Conservation (phyloP, 2,888 invertebrate species). For the Megamerina dolium region DNA sequence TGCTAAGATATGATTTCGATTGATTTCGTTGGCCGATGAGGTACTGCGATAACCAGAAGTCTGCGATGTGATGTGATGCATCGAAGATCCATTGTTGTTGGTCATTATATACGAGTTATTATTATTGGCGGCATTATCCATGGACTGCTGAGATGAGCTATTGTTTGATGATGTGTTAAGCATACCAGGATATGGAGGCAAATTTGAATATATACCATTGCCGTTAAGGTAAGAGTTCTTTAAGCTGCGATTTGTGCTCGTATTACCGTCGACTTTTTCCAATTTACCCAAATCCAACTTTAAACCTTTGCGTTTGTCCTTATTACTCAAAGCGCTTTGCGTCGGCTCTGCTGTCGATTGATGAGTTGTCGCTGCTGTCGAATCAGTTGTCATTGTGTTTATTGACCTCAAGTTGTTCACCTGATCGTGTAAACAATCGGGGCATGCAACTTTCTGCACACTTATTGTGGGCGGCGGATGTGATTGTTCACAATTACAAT, state of each 20-base stretch:
- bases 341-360: neutral
- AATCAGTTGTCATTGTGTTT: neutral
- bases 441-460: conserved; percentile 17
- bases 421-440: conserved; percentile 32
- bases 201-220: conserved; percentile 39
- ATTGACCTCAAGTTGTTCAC: neutral
- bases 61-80: conserved; percentile 34
- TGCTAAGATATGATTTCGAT: conserved; percentile 41
- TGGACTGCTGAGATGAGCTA: conserved; percentile 31
- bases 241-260: conserved; percentile 22
- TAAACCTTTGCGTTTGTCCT: conserved; percentile 52
- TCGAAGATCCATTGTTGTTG: conserved; percentile 28
- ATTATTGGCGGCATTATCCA: conserved; percentile 29
- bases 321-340: conserved; percentile 24
- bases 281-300: conserved; percentile 60
- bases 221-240: conserved; percentile 31
- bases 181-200: conserved; percentile 36
- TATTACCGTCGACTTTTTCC: conserved; percentile 28
- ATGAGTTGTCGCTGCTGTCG: neutral
- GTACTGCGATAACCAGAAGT: conserved; percentile 40
- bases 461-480: neutral
- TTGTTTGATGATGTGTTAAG: conserved; percentile 32
- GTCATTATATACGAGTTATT: conserved; percentile 12
- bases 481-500: conserved; percentile 30
- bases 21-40: conserved; percentile 43